Conservation (phyloP, 92 coral and sea anemone genomes). For the Isaurus tuberculatus region DNA sequence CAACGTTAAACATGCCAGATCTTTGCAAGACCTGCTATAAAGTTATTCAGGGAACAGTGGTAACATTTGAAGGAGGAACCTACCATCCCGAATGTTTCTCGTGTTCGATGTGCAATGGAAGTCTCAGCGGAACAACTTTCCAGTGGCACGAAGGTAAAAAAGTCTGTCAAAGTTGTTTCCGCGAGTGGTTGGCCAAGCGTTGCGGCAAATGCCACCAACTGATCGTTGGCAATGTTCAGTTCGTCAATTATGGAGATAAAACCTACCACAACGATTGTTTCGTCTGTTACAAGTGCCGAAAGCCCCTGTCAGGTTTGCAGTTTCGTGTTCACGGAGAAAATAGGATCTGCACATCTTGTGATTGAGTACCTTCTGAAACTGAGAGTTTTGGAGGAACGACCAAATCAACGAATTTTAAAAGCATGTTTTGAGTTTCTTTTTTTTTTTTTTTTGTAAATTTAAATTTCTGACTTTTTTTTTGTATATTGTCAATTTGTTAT, state of each 20-base stretch:
- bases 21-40: constrained; percentile 36
- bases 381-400: not conserved
- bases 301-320: constrained; percentile 61
- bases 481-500: too few species aligned
- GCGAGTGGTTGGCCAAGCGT: constrained; percentile 59
- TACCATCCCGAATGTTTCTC: constrained; percentile 66
- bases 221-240: constrained; percentile 60
- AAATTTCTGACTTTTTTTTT: too few species aligned
- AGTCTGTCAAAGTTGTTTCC: constrained; percentile 63
- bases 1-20: constrained; percentile 19
- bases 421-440: too few species aligned
- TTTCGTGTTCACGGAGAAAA: constrained; percentile 65
- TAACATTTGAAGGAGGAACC: constrained; percentile 57
- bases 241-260: constrained; percentile 58
- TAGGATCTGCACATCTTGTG: constrained; percentile 60
- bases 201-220: constrained; percentile 57
- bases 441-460: too few species aligned
- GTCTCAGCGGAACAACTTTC: constrained; percentile 64
- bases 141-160: constrained; percentile 55
- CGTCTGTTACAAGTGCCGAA: constrained; percentile 60
- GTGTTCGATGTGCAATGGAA: constrained; percentile 55
- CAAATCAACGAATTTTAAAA: too few species aligned
- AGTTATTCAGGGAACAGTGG: constrained; percentile 23
- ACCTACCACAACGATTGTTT: constrained; percentile 62
- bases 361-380: not conserved